These are phyloP conservation scores for Telenomus remus DNA, from an alignment of 1,140 invertebrate genomes.

Conservation along the genomic window DNA sequence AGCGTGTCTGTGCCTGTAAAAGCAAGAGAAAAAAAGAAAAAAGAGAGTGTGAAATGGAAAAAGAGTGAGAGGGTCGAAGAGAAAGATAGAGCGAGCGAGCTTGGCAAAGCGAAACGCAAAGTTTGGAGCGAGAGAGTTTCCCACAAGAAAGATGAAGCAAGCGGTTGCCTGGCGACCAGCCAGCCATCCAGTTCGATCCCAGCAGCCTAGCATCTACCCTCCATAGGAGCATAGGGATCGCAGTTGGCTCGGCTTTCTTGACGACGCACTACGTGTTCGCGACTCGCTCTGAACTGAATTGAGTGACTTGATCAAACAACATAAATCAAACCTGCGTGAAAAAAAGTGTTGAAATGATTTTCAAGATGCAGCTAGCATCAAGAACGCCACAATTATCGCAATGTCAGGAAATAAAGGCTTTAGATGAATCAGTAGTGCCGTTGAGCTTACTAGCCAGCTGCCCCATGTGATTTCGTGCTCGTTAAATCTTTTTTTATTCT, in stretches of 20 bases:
- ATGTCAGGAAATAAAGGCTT: slow-evolving; percentile 22
- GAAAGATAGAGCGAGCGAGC: slow-evolving; percentile 22
- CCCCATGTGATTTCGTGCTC: slow-evolving; percentile 24
- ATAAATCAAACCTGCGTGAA: too few relatives aligned
- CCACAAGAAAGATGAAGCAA: slow-evolving; percentile 65
- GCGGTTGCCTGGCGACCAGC: slow-evolving; percentile 75
- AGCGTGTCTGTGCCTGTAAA: slow-evolving; percentile 47
- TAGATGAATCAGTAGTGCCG: slow-evolving; percentile 38
- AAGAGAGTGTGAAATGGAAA: too few relatives aligned
- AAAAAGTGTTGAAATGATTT: background rate
- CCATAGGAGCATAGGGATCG: slow-evolving; percentile 56
- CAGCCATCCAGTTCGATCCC: slow-evolving; percentile 75
- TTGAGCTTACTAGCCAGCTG: slow-evolving; percentile 10
- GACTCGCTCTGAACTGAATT: background rate
- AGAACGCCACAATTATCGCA: slow-evolving; percentile 32
- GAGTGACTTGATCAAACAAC: background rate
- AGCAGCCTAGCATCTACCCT: slow-evolving; percentile 71
- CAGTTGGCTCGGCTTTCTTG: slow-evolving; percentile 51
- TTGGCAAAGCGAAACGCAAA: background rate
- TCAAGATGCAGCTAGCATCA: slow-evolving; percentile 27
- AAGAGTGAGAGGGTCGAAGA: too few relatives aligned
- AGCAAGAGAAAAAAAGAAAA: too few relatives aligned
- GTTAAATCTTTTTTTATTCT: background rate
- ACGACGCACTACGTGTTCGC: slow-evolving; percentile 30
- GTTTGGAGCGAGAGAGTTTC: slow-evolving; percentile 11